Conservation (phyloP, 2,797 vertebrate genomes). For the Aotus griseimembra region DNA sequence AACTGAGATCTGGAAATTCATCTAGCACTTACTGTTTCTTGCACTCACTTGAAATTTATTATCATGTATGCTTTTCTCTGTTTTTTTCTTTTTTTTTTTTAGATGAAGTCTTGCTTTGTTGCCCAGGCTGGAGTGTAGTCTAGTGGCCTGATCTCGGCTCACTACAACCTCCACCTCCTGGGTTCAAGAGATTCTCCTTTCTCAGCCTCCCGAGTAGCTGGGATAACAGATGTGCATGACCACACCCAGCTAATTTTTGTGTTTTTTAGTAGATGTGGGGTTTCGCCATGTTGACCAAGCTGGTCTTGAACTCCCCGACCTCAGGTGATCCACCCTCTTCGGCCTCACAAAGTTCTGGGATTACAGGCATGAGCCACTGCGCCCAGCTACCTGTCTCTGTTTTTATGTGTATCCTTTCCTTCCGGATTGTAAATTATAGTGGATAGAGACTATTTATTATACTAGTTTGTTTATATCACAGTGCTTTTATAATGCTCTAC, state of each 20-base stretch:
- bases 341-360: background rate
- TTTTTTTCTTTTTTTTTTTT: background rate
- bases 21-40: slow-evolving; percentile 43
- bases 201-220: background rate
- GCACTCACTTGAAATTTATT: slow-evolving; percentile 35
- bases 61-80: slow-evolving; percentile 20
- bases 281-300: background rate
- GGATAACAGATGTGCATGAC: background rate
- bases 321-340: background rate
- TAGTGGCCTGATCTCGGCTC: background rate
- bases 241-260: background rate
- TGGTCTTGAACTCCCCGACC: background rate
- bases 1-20: slow-evolving; percentile 12
- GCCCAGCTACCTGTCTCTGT: background rate
- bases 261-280: background rate
- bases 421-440: slow-evolving; percentile 1
- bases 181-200: background rate
- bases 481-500: background rate
- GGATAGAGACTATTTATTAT: background rate
- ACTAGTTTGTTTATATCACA: background rate
- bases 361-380: background rate
- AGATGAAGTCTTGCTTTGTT: background rate
- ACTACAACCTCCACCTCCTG: background rate
- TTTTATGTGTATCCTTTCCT: background rate
- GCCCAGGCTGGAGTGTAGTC: background rate